A percentile compares a stretch with the other conserved stretches of the same genome.
phyloP scores from a whole-genome alignment of 1,140 invertebrate genomes.

The Aporrectodea caliginosa region DNA sequence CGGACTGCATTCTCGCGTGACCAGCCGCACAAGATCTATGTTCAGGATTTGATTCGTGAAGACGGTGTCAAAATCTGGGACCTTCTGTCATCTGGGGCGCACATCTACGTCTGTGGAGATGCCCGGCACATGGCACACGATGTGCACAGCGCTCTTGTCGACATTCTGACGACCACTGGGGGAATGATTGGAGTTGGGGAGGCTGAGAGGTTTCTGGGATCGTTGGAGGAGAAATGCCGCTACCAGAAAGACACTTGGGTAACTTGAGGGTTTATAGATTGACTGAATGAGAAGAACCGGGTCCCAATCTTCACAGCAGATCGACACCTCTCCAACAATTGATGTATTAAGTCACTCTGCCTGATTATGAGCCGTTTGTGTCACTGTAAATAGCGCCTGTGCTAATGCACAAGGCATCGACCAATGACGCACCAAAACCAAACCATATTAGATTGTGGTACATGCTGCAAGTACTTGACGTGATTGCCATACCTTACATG shows the following conservation, averaged over 20 bases:
- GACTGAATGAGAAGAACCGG: no score
- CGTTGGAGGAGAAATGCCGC: slow-evolving; percentile 44
- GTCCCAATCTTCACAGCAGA: no score
- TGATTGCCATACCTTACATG: no score
- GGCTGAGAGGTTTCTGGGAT: slow-evolving; percentile 41
- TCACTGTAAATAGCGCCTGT: no score
- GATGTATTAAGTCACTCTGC: no score
- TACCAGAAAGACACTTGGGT: slow-evolving; percentile 58
- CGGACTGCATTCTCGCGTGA: slow-evolving; percentile 93
- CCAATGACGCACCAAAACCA: no score
- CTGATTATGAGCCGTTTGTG: no score
- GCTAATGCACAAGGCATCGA: no score
- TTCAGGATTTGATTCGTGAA: slow-evolving; percentile 85
- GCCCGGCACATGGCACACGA: slow-evolving; percentile 26
- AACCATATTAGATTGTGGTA: no score
- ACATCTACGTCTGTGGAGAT: slow-evolving; percentile 88
- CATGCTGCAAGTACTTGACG: no score
- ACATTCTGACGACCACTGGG: slow-evolving; percentile 2
- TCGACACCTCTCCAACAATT: no score
- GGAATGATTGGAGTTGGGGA: slow-evolving; percentile 34
- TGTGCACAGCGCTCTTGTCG: slow-evolving; percentile 11
- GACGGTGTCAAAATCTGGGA: slow-evolving; percentile 63
- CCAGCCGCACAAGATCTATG: slow-evolving; percentile 84
- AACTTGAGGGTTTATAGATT: no score
- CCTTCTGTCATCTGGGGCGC: slow-evolving; percentile 73